phyloP scores from a whole-genome alignment of 2,797 vertebrate species.

The Perodicticus potto region DNA sequence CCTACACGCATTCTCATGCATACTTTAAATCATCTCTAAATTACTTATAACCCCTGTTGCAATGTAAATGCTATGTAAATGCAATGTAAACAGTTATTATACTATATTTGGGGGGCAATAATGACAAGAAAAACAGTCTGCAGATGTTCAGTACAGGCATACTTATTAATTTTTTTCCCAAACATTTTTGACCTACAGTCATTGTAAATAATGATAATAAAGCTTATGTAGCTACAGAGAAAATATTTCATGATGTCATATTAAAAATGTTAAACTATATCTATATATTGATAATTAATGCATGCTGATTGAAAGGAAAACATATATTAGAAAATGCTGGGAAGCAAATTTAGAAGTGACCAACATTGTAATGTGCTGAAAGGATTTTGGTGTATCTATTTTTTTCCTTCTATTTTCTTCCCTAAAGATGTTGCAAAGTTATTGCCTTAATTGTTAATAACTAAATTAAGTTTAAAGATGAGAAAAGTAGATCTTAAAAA shows the following conservation, averaged over 20 bases:
- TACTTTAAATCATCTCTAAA: neutral
- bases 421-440: neutral
- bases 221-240: neutral
- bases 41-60: neutral
- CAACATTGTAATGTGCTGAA: neutral
- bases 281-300: neutral
- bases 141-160: neutral
- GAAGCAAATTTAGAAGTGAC: neutral
- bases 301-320: neutral
- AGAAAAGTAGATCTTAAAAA: neutral
- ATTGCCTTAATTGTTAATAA: neutral
- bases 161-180: neutral
- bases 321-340: neutral
- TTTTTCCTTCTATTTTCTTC: neutral
- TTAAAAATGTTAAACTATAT: neutral
- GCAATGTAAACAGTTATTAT: neutral
- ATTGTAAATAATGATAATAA: conserved; percentile 46
- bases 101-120: neutral
- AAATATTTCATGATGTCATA: neutral
- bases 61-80: neutral
- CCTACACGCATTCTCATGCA: neutral
- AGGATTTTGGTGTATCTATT: neutral
- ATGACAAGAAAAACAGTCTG: neutral
- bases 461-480: neutral
- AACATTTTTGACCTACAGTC: neutral